Percentiles rank a stretch among this genome's conserved stretches.
phyloP scores from a whole-genome alignment of 2,797 vertebrate species.

The Galaxias olidus region DNA sequence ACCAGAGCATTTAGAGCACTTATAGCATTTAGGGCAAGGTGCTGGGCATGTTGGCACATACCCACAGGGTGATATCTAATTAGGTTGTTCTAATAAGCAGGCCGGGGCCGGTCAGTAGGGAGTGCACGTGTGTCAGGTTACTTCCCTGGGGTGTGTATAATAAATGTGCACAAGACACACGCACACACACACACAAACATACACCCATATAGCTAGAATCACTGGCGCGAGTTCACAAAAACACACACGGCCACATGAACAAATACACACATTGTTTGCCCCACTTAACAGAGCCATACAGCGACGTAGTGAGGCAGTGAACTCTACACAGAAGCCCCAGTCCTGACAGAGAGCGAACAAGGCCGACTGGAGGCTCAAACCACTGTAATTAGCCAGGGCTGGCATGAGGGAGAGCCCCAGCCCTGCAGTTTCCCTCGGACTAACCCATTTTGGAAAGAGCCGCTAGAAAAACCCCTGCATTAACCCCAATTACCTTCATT shows the following conservation, averaged over 20 bases:
- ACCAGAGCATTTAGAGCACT: slow-evolving; percentile 52
- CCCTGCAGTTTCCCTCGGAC: slow-evolving; percentile 48
- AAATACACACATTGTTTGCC: slow-evolving; percentile 39
- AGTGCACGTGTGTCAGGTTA: slow-evolving; percentile 37
- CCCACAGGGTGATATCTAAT: slow-evolving; percentile 60
- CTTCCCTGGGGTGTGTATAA: slow-evolving; percentile 49
- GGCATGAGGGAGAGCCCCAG: slow-evolving; percentile 52
- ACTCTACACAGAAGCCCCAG: slow-evolving; percentile 58
- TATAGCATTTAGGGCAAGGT: slow-evolving; percentile 57
- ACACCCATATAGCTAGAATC: slow-evolving; percentile 16
- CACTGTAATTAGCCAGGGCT: slow-evolving; percentile 67
- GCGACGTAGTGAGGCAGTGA: slow-evolving; percentile 46
- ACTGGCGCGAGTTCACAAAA: too few species aligned
- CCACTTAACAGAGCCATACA: slow-evolving; percentile 63
- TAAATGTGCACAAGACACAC: slow-evolving; percentile 33
- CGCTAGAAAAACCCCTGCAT: slow-evolving; percentile 3
- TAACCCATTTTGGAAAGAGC: slow-evolving; percentile 52
- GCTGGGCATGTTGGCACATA: slow-evolving; percentile 51
- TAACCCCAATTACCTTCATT: slow-evolving; percentile 57
- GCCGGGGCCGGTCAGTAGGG: slow-evolving; percentile 49
- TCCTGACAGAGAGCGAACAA: slow-evolving; percentile 67
- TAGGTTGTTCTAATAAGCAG: slow-evolving; percentile 64
- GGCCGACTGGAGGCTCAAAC: slow-evolving; percentile 62
- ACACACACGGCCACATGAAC: slow-evolving; percentile 29
- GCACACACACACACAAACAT: slow-evolving; percentile 24